phyloP scores from a whole-genome alignment of 2,113 vertebrate genomes.

The Campylomormyrus numenius region DNA sequence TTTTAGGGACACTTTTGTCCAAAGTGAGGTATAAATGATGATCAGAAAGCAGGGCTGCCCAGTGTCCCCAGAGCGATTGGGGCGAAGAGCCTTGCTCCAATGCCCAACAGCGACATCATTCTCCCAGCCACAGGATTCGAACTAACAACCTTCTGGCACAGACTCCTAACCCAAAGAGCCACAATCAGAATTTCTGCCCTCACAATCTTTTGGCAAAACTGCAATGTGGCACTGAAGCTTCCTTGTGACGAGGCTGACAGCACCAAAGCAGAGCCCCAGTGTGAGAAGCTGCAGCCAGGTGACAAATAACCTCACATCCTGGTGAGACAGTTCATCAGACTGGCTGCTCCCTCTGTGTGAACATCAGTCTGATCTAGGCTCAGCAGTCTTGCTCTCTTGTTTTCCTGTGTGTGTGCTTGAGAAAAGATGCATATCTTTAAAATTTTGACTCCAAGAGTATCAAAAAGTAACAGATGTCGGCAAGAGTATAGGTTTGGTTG shows the following conservation, averaged over 20 bases:
- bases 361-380: neutral
- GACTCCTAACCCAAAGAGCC: neutral
- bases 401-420: neutral
- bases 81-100: neutral
- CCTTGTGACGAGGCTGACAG: neutral
- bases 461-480: neutral
- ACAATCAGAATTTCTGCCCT: neutral
- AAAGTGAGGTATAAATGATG: neutral
- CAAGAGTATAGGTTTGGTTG: neutral
- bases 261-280: neutral
- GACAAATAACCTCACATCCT: neutral
- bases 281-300: neutral
- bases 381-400: neutral
- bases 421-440: neutral
- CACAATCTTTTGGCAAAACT: conserved; percentile 20
- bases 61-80: neutral
- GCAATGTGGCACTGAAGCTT: neutral
- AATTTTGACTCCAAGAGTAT: neutral
- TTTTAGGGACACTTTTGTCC: neutral
- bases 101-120: neutral
- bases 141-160: neutral
- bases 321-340: neutral
- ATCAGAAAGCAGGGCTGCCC: neutral
- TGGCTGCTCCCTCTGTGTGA: neutral
- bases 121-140: neutral